Conservation (phyloP, 2,888 invertebrate species). For the Lampropteryx suffumata region DNA sequence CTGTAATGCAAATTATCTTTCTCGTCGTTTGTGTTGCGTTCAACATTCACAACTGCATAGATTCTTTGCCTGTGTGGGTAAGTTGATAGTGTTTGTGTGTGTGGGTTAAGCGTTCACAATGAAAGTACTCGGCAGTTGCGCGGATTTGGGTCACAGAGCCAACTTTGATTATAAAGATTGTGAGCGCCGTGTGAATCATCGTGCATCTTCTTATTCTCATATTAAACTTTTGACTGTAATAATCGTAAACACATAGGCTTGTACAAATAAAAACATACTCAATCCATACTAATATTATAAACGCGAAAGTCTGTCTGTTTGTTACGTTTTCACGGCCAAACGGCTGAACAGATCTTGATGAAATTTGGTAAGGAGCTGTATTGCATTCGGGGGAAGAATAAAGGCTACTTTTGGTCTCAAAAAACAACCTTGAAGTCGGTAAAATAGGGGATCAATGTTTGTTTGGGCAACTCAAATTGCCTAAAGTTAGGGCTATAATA, state of each 20-base stretch:
- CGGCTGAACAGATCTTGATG: no score
- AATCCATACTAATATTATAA: no score
- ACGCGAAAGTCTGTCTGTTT: no score
- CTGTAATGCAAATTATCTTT: conserved; percentile 46
- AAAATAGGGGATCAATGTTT: no score
- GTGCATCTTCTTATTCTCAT: conserved; percentile 65
- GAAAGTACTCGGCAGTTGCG: conserved; percentile 79
- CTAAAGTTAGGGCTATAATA: no score
- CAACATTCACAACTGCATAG: conserved; percentile 40
- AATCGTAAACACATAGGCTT: not conserved
- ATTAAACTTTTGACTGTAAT: not conserved
- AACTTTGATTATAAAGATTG: conserved; percentile 82
- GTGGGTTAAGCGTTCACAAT: conserved; percentile 76
- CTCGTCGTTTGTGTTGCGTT: conserved; percentile 40
- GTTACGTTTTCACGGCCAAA: no score
- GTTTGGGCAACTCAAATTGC: no score
- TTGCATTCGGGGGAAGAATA: no score
- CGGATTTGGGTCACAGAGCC: conserved; percentile 79
- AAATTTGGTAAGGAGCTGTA: no score
- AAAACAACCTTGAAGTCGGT: no score
- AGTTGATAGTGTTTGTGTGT: conserved; percentile 37
- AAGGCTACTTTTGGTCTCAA: no score
- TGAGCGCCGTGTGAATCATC: conserved; percentile 76
- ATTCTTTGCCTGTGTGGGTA: conserved; percentile 38
- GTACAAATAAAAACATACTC: conserved; percentile 3